Conservation (phyloP, 2,797 vertebrate genomes). For the Sebastes matsubarae region DNA sequence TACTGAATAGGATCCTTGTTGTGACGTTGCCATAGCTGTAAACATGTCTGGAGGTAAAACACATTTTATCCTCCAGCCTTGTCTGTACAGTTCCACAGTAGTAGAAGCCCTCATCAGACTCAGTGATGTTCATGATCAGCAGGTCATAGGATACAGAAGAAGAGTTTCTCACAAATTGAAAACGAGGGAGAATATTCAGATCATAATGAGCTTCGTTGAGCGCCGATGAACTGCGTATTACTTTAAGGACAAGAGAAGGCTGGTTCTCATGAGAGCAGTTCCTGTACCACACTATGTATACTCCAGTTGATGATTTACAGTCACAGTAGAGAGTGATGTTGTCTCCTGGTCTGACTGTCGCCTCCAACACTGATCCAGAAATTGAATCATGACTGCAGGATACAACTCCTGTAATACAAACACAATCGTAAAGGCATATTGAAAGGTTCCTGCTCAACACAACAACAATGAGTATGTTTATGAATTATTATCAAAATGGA, state of each 20-base stretch:
- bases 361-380: conserved; percentile 13
- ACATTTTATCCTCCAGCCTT: accelerated
- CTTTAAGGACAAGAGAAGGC: conserved; percentile 30
- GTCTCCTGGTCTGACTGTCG: conserved; percentile 38
- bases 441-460: not conserved
- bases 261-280: conserved; percentile 55
- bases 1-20: conserved; percentile 19
- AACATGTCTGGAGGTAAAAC: accelerated
- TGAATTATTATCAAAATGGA: not conserved
- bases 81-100: conserved; percentile 18
- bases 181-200: not conserved
- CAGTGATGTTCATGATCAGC: conserved; percentile 35
- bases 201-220: too few species aligned
- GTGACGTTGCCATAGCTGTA: conserved; percentile 1
- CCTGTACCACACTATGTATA: conserved; percentile 49
- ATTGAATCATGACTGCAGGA: not conserved
- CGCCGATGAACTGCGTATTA: not conserved
- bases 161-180: not conserved
- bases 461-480: not conserved
- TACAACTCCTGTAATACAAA: conserved; percentile 30
- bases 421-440: not conserved
- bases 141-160: conserved; percentile 40
- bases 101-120: conserved; percentile 49
- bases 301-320: not conserved
- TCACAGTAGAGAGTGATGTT: conserved; percentile 61